phyloP scores from a whole-genome alignment of 2,888 invertebrate genomes.

The Leucoma salicis region DNA sequence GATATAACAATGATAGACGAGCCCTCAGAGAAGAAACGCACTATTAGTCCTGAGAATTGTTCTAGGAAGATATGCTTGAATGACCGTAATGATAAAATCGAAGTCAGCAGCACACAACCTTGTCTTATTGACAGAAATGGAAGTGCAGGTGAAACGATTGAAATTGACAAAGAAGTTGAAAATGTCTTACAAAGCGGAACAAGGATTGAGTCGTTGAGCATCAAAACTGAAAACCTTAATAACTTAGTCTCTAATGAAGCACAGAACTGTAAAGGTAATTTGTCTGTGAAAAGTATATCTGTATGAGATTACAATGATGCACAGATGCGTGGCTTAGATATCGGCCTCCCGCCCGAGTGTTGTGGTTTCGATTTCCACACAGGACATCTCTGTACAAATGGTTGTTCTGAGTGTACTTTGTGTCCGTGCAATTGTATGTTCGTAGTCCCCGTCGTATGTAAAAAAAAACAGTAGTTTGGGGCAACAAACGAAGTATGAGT shows the following conservation, averaged over 20 bases:
- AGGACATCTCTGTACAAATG: too few species aligned
- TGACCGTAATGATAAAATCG: constrained; percentile 58
- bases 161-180: constrained; percentile 77
- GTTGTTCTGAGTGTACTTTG: too few species aligned
- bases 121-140: constrained; percentile 61
- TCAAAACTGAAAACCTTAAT: constrained; percentile 69
- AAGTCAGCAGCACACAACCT: constrained; percentile 75
- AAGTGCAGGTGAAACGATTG: constrained; percentile 53
- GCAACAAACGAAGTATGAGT: too few species aligned
- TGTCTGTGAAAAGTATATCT: too few species aligned
- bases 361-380: too few species aligned
- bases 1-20: constrained; percentile 69
- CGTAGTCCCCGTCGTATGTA: too few species aligned
- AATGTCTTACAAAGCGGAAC: constrained; percentile 75
- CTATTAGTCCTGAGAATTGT: constrained; percentile 44
- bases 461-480: too few species aligned
- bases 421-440: too few species aligned
- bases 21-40: constrained; percentile 55
- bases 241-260: constrained; percentile 61
- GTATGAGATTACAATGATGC: too few species aligned
- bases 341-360: too few species aligned
- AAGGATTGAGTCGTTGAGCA: constrained; percentile 71
- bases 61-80: constrained; percentile 46
- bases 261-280: constrained; percentile 61
- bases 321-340: too few species aligned